Evolutionary conservation across 2,113 vertebrate species (phyloP), one percentile per base, ranked within the genome.

Genomic region (Limanda limanda): DNA sequence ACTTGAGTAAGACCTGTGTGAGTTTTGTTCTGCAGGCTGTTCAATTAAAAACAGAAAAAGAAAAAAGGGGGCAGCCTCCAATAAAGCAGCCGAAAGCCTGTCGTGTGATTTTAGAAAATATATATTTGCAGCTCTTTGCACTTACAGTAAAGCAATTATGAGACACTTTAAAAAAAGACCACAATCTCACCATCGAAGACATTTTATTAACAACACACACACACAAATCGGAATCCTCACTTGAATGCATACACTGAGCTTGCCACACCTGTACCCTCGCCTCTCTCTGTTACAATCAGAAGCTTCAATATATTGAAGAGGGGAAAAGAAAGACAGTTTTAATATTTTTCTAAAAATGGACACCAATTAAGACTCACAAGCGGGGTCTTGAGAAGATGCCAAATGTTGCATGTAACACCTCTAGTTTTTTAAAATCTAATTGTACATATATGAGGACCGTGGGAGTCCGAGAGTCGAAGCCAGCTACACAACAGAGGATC

Each of bases 401-500:
- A 95, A 94, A 94, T 91, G 90, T 89, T 94, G 94, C 92, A 94
- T 93, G 94, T 90, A 89, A 89, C 89, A 89, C 86, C 86, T 93
- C 86, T 93, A 91, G 92, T 93, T 92, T 93, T 94, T 87, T 92
- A 83, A 88, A 83, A 83, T 90, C 60, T 68, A 73, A 78, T 55
- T 86, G 85, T 91, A 81, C 79, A 92, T 87, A 84, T 52, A 23
- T 15, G 66, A 85, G 79, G 76, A 88, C 70, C 68, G 40, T 20
- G 12, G 54, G 68, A 83, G 76, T 71, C 55, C 5, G 57, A 64
- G 76, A 68, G 73, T 54, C 1, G 31, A 74, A 66, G 76, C 86
- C 91, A 86, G 87, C 76, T 54, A 48, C 63, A 18, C 47, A n/a
- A 56, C 12, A 56, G 27, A 68, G 1, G 69, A 66, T 27, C 21